Base-by-base conservation (phyloP, 2,113 vertebrate species). In the Vidua chalybeata region DNA sequence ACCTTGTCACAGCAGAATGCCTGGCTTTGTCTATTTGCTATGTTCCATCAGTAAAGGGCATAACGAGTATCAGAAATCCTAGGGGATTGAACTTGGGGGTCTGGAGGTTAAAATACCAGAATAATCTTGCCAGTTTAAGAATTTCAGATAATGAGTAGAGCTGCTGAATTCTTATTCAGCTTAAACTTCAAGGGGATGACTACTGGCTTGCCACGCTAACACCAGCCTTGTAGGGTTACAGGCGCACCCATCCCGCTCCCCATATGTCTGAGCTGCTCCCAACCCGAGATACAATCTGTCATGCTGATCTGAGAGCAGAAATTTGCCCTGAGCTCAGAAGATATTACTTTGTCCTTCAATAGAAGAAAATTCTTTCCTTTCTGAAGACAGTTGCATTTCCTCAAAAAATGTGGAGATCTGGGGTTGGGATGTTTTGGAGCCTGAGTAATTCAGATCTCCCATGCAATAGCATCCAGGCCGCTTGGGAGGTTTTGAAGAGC, bases 241-340 rank as follows among this genome's bases (percentile, higher is more conserved):
- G 2, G 3, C 1, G 0, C 1, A 0, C 68, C 61, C 46, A 49
- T 23, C 64, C 55, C 0, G 0, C 46, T 93, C 27, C 28, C 37
- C 21, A 5, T 17, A 39, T 7, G 35, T 46, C 85, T 68, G 66
- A 75, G 56, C 46, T 52, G 52, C 72, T 88, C 63, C 71, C 55
- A 63, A 8, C 30, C 15, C 0, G 0, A 77, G 30, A 58, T 19
- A 13, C 59, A 76, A 74, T 45, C 73, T 80, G 61, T 26, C 64
- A 48, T 27, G 33, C 64, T 86, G 83, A 84, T 77, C 79, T 18
- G 24, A 90, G 58, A 84, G 67, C 13, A 55, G 27, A 75, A 72
- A 37, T 41, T 71, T 87, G 64, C 48, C 52, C 64, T 20, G 5
- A 80, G 41, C 39, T 51, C 31, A 20, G 46, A 91, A 21, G 48